Percentiles rank a stretch among this genome's conserved stretches.
These are phyloP conservation scores for Lasaia peninsularis DNA, from an alignment of 1,140 invertebrate genomes.

Conservation along the genomic window DNA sequence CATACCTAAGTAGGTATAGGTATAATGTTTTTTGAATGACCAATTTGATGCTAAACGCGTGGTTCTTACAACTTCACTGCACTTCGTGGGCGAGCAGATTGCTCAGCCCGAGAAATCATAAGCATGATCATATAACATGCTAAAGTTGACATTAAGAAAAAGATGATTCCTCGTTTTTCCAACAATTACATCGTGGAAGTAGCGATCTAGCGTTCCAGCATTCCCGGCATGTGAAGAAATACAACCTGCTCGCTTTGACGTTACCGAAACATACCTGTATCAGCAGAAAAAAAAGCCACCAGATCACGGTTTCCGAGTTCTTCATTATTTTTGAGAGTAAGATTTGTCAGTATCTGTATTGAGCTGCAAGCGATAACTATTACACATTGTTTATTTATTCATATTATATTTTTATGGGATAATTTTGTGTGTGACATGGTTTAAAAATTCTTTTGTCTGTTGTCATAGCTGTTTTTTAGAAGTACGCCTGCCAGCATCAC, in stretches of 20 bases:
- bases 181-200: too few relatives aligned
- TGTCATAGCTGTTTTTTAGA: conserved; percentile 24
- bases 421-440: conserved; percentile 44
- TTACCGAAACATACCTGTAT: conserved; percentile 39
- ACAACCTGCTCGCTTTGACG: not conserved
- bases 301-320: conserved; percentile 35
- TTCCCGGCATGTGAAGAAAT: too few relatives aligned
- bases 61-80: too few relatives aligned
- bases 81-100: too few relatives aligned
- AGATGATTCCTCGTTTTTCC: too few relatives aligned
- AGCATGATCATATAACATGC: too few relatives aligned
- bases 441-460: conserved; percentile 47
- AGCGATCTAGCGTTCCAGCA: too few relatives aligned
- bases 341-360: conserved; percentile 17
- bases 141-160: too few relatives aligned
- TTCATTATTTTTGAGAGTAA: conserved; percentile 44
- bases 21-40: too few relatives aligned
- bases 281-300: conserved; percentile 46
- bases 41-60: too few relatives aligned
- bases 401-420: conserved; percentile 29
- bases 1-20: too few relatives aligned
- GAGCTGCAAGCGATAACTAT: not conserved
- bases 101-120: too few relatives aligned
- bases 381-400: conserved; percentile 37
- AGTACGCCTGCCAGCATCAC: not conserved